These are phyloP conservation scores for Anniella stebbinsi DNA, from an alignment of 2,797 vertebrate genomes.

Conservation along the genomic window DNA sequence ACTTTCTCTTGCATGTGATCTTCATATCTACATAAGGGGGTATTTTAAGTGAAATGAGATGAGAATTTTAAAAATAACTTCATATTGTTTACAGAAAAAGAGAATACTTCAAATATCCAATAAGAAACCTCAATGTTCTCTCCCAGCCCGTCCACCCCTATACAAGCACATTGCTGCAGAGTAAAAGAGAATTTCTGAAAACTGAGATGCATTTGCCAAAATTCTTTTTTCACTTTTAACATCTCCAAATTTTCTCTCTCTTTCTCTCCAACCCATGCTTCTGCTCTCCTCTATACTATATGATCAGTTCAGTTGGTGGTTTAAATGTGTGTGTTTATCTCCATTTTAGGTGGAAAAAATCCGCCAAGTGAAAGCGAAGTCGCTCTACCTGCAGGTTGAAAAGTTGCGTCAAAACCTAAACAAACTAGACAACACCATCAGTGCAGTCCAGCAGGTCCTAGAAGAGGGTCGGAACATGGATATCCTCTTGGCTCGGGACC, in stretches of 20 bases:
- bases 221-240: neutral
- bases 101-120: neutral
- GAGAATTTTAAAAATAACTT: neutral
- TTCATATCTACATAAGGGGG: neutral
- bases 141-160: neutral
- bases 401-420: constrained; percentile 96
- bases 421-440: constrained; percentile 96
- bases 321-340: constrained; percentile 23
- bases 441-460: constrained; percentile 94
- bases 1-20: neutral
- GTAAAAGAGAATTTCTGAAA: neutral
- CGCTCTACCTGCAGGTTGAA: constrained; percentile 97
- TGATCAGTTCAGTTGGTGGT: neutral
- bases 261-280: too few species aligned
- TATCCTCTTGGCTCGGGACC: constrained; percentile 92
- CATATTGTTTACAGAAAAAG: neutral
- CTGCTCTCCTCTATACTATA: neutral
- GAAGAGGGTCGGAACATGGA: constrained; percentile 95
- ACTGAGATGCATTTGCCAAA: neutral
- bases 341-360: constrained; percentile 94
- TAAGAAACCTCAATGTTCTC: neutral
- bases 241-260: neutral
- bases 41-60: neutral
- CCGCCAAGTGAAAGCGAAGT: constrained; percentile 98
- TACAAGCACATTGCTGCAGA: neutral